Evolutionary conservation across 2,888 invertebrate species (phyloP).

Genomic region (Pycnomerus fuliginosus): DNA sequence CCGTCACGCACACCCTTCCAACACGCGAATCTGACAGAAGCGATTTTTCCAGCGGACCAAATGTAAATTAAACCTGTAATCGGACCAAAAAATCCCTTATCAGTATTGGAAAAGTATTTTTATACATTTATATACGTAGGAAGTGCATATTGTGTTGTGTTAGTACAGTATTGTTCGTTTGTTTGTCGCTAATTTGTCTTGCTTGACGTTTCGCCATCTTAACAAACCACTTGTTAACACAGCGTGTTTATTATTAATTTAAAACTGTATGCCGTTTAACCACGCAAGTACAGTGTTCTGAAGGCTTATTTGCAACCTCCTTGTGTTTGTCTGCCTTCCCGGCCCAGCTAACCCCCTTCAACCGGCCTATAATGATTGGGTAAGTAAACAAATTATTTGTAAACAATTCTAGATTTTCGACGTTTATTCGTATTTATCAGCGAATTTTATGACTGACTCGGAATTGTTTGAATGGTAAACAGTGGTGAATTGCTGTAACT

Average conservation of each 20-base stretch:
- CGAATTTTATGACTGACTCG: slow-evolving; percentile 8
- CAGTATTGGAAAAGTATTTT: slow-evolving; percentile 51
- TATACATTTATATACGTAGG: slow-evolving; percentile 44
- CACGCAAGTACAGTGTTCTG: slow-evolving; percentile 30
- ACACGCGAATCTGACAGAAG: slow-evolving; percentile 49
- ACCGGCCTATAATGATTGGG: slow-evolving; percentile 41
- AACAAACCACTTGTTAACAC: slow-evolving; percentile 54
- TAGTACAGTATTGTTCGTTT: slow-evolving; percentile 39
- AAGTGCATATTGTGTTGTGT: slow-evolving; percentile 44
- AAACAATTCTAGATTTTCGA: slow-evolving; percentile 12
- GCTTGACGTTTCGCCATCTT: slow-evolving; percentile 49
- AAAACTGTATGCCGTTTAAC: slow-evolving; percentile 29
- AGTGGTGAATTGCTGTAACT: no score
- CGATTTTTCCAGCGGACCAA: slow-evolving; percentile 53
- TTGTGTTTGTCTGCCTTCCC: slow-evolving; percentile 31
- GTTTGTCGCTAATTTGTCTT: slow-evolving; percentile 40
- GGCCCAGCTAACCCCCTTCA: slow-evolving; percentile 21
- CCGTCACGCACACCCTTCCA: slow-evolving; percentile 47
- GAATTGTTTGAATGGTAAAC: no score
- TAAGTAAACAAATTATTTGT: slow-evolving; percentile 33
- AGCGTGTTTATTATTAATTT: slow-evolving; percentile 44
- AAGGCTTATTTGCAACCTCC: slow-evolving; percentile 26
- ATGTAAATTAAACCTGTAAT: slow-evolving; percentile 42
- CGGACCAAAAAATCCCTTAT: slow-evolving; percentile 49
- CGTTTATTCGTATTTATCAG: slow-evolving; percentile 3